phyloP scores from a whole-genome alignment of 2,888 invertebrate genomes.

The Villa cingulata region DNA sequence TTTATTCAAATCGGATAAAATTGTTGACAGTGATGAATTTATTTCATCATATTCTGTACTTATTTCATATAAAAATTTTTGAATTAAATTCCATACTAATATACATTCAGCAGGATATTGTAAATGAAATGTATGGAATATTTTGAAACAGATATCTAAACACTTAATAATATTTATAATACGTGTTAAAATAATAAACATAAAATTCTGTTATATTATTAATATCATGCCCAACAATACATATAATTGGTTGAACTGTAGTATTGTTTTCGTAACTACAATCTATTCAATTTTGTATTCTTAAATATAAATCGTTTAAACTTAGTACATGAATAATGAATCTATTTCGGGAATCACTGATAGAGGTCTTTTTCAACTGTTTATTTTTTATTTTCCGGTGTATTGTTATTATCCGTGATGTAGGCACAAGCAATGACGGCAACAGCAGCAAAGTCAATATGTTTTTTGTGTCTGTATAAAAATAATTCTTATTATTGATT shows the following conservation, averaged over 20 bases:
- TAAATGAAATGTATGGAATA: background rate
- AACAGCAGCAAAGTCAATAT: background rate
- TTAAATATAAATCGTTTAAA: background rate
- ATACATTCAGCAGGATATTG: background rate
- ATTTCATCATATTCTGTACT: background rate
- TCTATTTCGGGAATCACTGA: background rate
- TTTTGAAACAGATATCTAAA: background rate
- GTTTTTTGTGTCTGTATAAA: background rate
- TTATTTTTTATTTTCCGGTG: background rate
- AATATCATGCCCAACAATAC: background rate
- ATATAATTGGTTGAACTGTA: background rate
- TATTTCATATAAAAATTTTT: background rate
- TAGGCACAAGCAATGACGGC: background rate
- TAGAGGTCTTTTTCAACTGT: background rate
- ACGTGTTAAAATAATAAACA: background rate
- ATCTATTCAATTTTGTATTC: background rate
- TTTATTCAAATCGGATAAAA: background rate
- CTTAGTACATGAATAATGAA: background rate
- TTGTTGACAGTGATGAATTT: background rate
- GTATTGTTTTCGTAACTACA: background rate
- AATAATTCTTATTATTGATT: background rate
- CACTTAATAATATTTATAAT: background rate
- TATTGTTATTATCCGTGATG: background rate
- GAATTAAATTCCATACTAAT: background rate
- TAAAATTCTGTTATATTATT: background rate